These are phyloP conservation scores for Netelia melanura DNA, from an alignment of 2,888 invertebrate genomes.

Conservation along the genomic window DNA sequence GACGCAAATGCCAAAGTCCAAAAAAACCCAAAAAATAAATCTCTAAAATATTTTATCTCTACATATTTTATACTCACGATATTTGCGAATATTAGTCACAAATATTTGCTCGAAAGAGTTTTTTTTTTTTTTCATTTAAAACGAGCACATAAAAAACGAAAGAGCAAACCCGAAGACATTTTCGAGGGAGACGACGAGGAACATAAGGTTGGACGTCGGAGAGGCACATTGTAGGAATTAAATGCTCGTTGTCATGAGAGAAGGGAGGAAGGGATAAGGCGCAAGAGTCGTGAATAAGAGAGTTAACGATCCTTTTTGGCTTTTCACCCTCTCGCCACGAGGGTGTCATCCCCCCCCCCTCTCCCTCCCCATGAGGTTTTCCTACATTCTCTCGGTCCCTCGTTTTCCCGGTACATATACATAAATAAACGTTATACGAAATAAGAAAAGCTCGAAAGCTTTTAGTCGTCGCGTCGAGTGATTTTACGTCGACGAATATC, in stretches of 20 bases:
- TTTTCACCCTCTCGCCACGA: constrained; percentile 24
- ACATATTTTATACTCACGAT: background rate
- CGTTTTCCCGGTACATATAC: background rate
- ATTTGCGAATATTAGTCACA: background rate
- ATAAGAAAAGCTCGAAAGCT: constrained; percentile 50
- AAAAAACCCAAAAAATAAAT: background rate
- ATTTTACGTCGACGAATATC: constrained; percentile 32
- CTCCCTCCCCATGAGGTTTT: constrained; percentile 32
- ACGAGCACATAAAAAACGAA: background rate
- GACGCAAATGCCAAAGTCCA: no score
- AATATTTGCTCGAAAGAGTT: background rate
- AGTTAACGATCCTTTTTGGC: constrained; percentile 55
- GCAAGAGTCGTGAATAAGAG: constrained; percentile 58
- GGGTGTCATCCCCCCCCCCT: constrained; percentile 32
- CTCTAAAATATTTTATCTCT: background rate
- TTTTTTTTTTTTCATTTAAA: background rate
- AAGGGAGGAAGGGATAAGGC: background rate
- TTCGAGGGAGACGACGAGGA: background rate
- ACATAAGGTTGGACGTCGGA: constrained; percentile 16
- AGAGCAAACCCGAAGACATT: constrained; percentile 1
- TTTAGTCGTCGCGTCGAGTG: constrained; percentile 42
- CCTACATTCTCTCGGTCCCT: constrained; percentile 30
- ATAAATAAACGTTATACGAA: background rate
- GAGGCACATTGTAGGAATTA: constrained; percentile 39
- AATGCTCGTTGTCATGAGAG: constrained; percentile 25